Conservation (phyloP, 2,888 invertebrate species). For the Alitta virens region DNA sequence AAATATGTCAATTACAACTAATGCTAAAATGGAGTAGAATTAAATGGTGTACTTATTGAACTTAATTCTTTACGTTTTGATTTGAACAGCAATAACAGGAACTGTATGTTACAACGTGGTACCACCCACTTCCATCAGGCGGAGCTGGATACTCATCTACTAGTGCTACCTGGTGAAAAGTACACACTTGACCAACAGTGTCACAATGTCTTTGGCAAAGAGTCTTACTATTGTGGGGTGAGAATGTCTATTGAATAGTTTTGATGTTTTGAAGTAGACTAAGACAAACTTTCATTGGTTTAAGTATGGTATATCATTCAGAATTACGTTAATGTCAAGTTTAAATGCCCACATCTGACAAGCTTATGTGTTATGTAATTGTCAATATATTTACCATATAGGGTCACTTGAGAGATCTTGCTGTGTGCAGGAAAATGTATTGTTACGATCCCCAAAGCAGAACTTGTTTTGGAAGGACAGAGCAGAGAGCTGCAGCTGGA, state of each 20-base stretch:
- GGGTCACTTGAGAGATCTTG: conserved; percentile 24
- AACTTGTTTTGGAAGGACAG: conserved; percentile 36
- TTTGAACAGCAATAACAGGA: conserved; percentile 15
- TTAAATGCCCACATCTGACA: no score
- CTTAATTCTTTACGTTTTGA: no score
- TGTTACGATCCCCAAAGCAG: conserved; percentile 36
- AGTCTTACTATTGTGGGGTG: conserved; percentile 44
- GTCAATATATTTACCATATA: no score
- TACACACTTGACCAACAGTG: conserved; percentile 43
- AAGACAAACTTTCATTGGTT: no score
- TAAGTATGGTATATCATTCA: no score
- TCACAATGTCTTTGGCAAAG: conserved; percentile 37
- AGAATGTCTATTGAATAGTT: background rate
- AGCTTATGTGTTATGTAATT: no score
- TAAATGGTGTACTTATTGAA: no score
- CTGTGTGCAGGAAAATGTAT: conserved; percentile 38
- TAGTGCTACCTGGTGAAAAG: conserved; percentile 36
- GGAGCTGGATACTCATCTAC: background rate
- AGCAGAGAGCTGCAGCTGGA: conserved; percentile 39
- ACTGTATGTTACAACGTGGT: conserved; percentile 8
- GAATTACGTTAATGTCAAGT: no score
- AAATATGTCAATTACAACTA: no score
- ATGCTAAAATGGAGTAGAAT: no score
- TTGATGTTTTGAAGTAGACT: no score
- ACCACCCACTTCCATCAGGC: background rate